These are phyloP conservation scores for Pseudopipra pipra DNA, from an alignment of 2,113 vertebrate genomes.

Conservation along the genomic window DNA sequence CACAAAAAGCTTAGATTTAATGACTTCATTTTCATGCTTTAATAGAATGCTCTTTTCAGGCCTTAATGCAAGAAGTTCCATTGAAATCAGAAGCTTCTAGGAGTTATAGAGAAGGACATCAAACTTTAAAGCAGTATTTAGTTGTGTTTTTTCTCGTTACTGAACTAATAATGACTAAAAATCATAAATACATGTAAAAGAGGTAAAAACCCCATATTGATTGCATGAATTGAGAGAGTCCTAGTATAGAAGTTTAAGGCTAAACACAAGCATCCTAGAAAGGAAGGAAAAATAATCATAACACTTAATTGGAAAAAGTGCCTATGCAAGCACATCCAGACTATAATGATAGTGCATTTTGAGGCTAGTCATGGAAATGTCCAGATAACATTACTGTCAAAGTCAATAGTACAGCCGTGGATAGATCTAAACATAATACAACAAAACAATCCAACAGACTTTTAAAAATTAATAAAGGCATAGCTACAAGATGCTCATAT, in stretches of 20 bases:
- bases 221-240: neutral
- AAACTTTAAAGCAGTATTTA: neutral
- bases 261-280: neutral
- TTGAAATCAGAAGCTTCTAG: neutral
- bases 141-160: neutral
- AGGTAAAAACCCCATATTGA: rapidly evolving
- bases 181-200: neutral
- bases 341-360: slow-evolving; percentile 33
- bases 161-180: neutral
- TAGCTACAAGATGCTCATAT: slow-evolving; percentile 1
- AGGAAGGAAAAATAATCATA: neutral
- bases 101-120: neutral
- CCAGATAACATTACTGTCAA: slow-evolving; percentile 61
- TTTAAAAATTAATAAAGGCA: slow-evolving; percentile 29
- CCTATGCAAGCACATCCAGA: slow-evolving; percentile 24
- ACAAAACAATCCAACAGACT: slow-evolving; percentile 48
- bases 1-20: neutral
- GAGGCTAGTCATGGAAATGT: slow-evolving; percentile 20
- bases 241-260: neutral
- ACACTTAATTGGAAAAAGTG: neutral
- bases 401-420: slow-evolving; percentile 39
- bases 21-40: neutral
- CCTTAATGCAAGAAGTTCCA: neutral
- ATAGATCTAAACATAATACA: slow-evolving; percentile 44
- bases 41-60: neutral